phyloP scores from a whole-genome alignment of 2,888 invertebrate species.

The Pammene aurita region DNA sequence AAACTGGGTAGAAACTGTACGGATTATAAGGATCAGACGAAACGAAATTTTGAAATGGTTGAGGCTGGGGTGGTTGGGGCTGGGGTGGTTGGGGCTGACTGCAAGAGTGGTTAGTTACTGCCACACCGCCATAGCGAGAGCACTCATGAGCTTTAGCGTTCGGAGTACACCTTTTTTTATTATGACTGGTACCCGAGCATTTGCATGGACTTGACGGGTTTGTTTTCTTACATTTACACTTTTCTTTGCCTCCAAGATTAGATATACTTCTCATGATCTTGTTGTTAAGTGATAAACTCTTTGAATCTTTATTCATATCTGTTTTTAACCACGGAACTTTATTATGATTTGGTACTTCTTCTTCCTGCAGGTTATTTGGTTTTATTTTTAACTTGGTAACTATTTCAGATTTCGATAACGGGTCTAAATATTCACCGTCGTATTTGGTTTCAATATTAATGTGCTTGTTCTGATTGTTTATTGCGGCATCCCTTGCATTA shows the following conservation, averaged over 20 bases:
- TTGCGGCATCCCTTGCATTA: background rate
- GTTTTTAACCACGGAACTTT: constrained; percentile 41
- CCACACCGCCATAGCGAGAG: constrained; percentile 42
- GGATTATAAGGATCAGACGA: constrained; percentile 29
- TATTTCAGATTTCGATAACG: background rate
- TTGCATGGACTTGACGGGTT: constrained; percentile 49
- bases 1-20: constrained; percentile 50
- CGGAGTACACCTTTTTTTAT: constrained; percentile 44
- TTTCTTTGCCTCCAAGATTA: constrained; percentile 41
- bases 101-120: constrained; percentile 37
- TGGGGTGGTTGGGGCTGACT: constrained; percentile 18
- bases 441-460: constrained; percentile 24
- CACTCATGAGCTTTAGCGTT: constrained; percentile 44
- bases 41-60: constrained; percentile 7
- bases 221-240: constrained; percentile 55
- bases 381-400: background rate
- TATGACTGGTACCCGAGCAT: constrained; percentile 44
- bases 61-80: constrained; percentile 38
- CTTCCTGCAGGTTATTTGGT: background rate
- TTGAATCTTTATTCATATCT: constrained; percentile 30
- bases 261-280: constrained; percentile 67
- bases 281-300: constrained; percentile 42
- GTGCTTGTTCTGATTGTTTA: constrained; percentile 23
- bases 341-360: constrained; percentile 11
- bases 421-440: constrained; percentile 7